Evolutionary conservation across 2,797 vertebrate genomes (phyloP), one percentile per base, ranked within the genome.

Genomic region (Poliocrania exsul): DNA sequence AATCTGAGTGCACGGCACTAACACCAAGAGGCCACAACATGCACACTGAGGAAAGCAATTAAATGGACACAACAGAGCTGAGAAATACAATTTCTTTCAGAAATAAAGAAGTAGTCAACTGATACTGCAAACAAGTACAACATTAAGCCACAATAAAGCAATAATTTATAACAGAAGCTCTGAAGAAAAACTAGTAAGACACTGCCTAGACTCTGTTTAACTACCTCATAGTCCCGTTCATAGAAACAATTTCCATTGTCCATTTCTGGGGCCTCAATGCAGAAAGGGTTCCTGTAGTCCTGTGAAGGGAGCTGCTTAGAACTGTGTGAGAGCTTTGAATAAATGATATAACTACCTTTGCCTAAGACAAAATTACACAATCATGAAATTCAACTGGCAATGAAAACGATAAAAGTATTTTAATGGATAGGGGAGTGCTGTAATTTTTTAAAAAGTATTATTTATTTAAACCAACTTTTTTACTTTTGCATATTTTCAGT

Each of bases 211-310:
- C 56, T 81, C 66, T 94, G 60, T 90, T 86, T 95, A 96, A 93
- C 69, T 94, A 74, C 51, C 58, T 94, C 81, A 87, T 53, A 93
- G 94, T 96, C 83, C 65, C 26, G 54, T 94, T 85, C 89, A 91
- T 96, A 94, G 97, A 97, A 71, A 51, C 33, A 82, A 86, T 89
- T 96, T 95, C 93, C 71, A 96, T 23, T 81, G 89, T 53, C 65
- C 96, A 66, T 83, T 97, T 97, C 95, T 92, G 92, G 64, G 94
- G 95, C 78, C 56, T 91, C 56, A 33, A 26, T 84, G 96, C 93
- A 93, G 46, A 75, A 82, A 95, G 37, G 53, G 51, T 84, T 97
- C 91, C 37, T 86, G 56, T 61, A 93, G 51, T 90, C 42, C 74
- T 91, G 40, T 73, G 60, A 94, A 94, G 73, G 92, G 91, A 96